Percentiles rank a stretch among this genome's conserved stretches.
Evolutionary conservation across 2,888 invertebrate genomes (phyloP).

Genomic region (Coelopa pilipes): DNA sequence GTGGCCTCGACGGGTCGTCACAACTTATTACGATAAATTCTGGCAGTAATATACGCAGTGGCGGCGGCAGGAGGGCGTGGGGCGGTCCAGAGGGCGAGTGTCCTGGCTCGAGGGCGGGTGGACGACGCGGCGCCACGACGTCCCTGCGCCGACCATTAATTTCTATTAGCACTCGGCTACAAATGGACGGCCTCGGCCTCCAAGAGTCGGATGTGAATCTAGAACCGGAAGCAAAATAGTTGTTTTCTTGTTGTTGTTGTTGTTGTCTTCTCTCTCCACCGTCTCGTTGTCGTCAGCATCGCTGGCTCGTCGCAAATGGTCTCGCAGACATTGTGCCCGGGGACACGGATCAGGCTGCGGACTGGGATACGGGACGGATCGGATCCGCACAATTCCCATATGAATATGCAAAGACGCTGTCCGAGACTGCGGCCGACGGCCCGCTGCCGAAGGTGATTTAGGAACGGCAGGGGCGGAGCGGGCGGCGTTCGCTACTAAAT

Average conservation of each 20-base stretch:
- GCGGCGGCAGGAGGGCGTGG: no score
- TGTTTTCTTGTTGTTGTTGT: conserved; percentile 8
- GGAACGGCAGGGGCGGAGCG: conserved; percentile 51
- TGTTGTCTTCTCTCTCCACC: neutral
- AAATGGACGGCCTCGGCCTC: conserved; percentile 23
- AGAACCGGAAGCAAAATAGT: conserved; percentile 22
- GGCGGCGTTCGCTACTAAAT: neutral
- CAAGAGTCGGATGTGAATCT: conserved; percentile 7
- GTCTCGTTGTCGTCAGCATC: conserved; percentile 13
- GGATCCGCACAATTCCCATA: conserved; percentile 57
- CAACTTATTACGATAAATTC: conserved; percentile 35
- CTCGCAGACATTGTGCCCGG: conserved; percentile 20
- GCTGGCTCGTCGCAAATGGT: conserved; percentile 32
- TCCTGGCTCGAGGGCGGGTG: conserved; percentile 3
- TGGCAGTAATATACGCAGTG: neutral
- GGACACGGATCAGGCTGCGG: neutral
- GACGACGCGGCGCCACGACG: conserved; percentile 22
- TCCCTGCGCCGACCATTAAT: conserved; percentile 33
- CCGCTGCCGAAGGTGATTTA: conserved; percentile 63
- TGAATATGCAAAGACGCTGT: conserved; percentile 61
- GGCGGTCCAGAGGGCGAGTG: neutral
- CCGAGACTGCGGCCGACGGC: conserved; percentile 48
- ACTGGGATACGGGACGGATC: neutral
- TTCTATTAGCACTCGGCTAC: conserved; percentile 33
- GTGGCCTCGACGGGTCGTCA: conserved; percentile 15